Evolutionary conservation across 1,140 invertebrate genomes (phyloP), one percentile per base, ranked within the genome.

Genomic region (Apolygus lucorum): DNA sequence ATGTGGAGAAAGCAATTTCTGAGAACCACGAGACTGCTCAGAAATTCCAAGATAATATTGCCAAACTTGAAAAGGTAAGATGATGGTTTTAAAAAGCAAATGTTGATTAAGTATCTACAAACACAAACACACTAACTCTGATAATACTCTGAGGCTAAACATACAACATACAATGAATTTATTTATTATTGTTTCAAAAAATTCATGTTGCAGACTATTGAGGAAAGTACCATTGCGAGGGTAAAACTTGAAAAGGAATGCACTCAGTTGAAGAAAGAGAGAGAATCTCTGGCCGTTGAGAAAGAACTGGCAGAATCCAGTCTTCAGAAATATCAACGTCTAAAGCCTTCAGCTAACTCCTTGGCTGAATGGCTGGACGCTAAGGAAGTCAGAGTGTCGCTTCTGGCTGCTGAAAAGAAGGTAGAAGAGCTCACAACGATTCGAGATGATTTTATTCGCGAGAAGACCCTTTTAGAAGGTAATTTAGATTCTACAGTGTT

Each of bases 191-290:
- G 2, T 64, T 72, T 66, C 28, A 62, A 70, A 2, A n/a, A n/a
- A n/a, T n/a, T n/a, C n/a, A n/a, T n/a, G n/a, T 69, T 69, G 34
- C 17, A 70, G 70, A 66, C 66, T 22, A 42, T 72, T 14, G 71
- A 68, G 72, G 67, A 65, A 67, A 73, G 62, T 24, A 52, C 25
- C 68, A 66, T 62, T 79, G 71, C 78, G 76, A 11, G 78, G 80
- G 59, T 79, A n/a, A 79, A 81, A 65, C 72, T 81, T 52, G 75
- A 78, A 68, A 75, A 77, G 52, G 78, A 78, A 75, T 74, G 81
- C 54, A 78, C 71, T 22, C 78, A 80, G 67, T 74, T 79, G 62
- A 78, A 81, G 73, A 78, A 78, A 29, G 78, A 78, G 68, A 78
- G 78, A 74, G 73, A 79, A 63, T 76, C 78, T 72, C 73, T 81